Evolutionary conservation across 2,113 vertebrate species (phyloP).

Genomic region (Bubo blakistoni): DNA sequence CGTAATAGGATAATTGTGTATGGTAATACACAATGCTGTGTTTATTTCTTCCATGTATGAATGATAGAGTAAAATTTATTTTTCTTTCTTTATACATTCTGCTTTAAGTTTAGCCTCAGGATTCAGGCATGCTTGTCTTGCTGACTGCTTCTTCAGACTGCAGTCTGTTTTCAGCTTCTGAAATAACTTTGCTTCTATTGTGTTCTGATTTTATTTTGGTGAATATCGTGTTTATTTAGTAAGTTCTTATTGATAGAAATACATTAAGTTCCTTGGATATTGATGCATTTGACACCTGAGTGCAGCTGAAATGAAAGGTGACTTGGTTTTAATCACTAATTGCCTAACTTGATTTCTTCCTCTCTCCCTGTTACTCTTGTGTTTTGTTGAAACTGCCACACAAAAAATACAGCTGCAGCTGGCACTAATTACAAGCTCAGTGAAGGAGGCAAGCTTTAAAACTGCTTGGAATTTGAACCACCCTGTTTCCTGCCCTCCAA

Average conservation of each 20-base stretch:
- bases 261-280: rapidly evolving
- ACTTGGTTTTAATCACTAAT: neutral
- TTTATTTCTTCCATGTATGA: rapidly evolving
- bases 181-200: neutral
- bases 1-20: rapidly evolving
- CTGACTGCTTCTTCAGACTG: neutral
- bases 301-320: neutral
- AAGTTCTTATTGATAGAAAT: neutral
- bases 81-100: no score
- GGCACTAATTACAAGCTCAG: neutral
- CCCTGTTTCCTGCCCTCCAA: neutral
- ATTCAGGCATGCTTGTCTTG: neutral
- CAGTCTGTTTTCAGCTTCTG: neutral
- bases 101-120: neutral
- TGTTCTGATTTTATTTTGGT: neutral
- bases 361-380: neutral
- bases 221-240: neutral
- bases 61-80: rapidly evolving
- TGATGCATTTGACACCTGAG: neutral
- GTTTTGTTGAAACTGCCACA: neutral
- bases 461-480: neutral
- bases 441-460: neutral
- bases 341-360: neutral
- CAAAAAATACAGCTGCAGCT: neutral
- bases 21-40: rapidly evolving